Conservation (phyloP, 2,888 invertebrate genomes). For the Callimorpha dominula region DNA sequence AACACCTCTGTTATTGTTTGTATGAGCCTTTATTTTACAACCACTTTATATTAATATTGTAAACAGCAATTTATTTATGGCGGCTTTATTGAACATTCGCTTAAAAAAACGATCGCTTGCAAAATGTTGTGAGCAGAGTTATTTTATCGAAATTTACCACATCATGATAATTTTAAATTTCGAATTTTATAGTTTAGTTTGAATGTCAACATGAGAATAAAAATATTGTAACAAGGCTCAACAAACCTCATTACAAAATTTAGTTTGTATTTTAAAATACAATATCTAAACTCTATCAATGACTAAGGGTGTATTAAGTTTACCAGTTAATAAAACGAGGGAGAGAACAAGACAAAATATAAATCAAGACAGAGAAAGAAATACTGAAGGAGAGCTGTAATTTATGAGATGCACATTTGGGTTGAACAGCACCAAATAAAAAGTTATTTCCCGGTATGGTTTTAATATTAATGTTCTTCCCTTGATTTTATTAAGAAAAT, state of each 20-base stretch:
- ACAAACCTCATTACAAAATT: neutral
- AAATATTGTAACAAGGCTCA: neutral
- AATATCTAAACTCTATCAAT: conserved; percentile 62
- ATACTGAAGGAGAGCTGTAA: conserved; percentile 77
- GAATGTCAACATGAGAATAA: neutral
- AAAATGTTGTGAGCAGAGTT: no score
- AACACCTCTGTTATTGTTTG: conserved; percentile 78
- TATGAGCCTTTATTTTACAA: conserved; percentile 59
- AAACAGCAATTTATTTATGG: conserved; percentile 54
- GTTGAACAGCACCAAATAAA: conserved; percentile 81
- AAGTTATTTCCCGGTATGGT: conserved; percentile 76
- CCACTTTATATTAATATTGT: conserved; percentile 74
- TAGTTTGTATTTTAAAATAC: conserved; percentile 56
- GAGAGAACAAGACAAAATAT: conserved; percentile 73
- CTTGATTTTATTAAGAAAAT: conserved; percentile 43
- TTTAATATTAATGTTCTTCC: conserved; percentile 67
- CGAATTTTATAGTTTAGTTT: neutral
- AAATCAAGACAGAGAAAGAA: conserved; percentile 74
- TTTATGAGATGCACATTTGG: conserved; percentile 86
- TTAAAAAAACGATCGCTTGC: conserved; percentile 12
- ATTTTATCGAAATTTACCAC: conserved; percentile 3
- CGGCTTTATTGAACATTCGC: conserved; percentile 28
- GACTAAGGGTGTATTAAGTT: conserved; percentile 72
- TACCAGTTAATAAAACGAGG: conserved; percentile 74
- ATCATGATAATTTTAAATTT: neutral